These are phyloP conservation scores for Budorcas taxicolor DNA, from an alignment of 2,113 vertebrate genomes.

Conservation along the genomic window DNA sequence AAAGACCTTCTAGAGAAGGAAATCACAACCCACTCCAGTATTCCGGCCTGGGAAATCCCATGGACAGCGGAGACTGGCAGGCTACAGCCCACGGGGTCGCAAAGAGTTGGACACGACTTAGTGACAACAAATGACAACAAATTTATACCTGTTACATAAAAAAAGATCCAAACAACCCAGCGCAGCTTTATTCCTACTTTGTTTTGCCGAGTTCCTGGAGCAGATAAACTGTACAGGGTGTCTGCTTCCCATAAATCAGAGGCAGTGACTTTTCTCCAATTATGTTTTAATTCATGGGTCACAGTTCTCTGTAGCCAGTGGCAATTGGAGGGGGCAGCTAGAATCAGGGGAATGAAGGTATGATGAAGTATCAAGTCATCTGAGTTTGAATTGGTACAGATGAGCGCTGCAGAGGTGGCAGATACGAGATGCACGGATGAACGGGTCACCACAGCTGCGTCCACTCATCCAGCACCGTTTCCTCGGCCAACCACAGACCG, in stretches of 20 bases:
- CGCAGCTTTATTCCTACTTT: not conserved
- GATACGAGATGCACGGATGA: not conserved
- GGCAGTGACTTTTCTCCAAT: conserved; percentile 45
- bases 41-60: not conserved
- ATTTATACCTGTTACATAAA: not conserved
- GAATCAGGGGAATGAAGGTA: not conserved
- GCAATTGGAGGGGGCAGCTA: not conserved
- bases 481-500: not conserved
- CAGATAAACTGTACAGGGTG: not conserved
- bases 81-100: not conserved
- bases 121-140: not conserved
- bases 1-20: not conserved
- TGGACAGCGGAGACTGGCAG: not conserved
- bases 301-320: conserved; percentile 26
- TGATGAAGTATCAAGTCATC: conserved; percentile 9
- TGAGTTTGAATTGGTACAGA: conserved; percentile 23
- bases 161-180: not conserved
- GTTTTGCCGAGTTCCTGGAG: not conserved
- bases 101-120: not conserved
- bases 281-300: conserved; percentile 38
- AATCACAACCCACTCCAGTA: not conserved
- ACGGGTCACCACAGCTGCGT: accelerated
- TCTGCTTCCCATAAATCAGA: conserved; percentile 26
- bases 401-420: not conserved
- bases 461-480: not conserved